A percentile compares a stretch with the other conserved stretches of the same genome.
Conservation (phyloP, 35 echinoderm and acorn worm genomes). For the Ptychodera flava region DNA sequence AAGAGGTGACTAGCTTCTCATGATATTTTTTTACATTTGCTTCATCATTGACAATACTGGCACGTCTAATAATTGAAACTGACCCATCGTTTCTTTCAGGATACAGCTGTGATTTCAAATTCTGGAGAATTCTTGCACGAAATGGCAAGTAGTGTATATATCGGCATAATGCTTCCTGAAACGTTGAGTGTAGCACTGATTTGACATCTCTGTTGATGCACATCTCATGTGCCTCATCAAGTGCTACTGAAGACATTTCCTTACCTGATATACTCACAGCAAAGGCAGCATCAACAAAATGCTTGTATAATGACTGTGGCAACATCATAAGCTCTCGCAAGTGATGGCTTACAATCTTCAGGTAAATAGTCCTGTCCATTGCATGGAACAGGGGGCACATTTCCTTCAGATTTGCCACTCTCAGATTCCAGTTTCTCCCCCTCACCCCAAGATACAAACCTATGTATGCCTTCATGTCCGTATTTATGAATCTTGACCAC, state of each 20-base stretch:
- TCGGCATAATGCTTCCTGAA: conserved; percentile 21
- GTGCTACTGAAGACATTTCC: conserved; percentile 28
- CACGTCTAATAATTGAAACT: neutral
- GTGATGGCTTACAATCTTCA: conserved; percentile 30
- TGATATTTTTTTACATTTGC: neutral
- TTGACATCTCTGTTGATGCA: conserved; percentile 57
- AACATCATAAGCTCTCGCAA: conserved; percentile 30
- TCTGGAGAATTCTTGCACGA: conserved; percentile 1
- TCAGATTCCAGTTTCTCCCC: conserved; percentile 11
- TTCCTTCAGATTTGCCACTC: conserved; percentile 18
- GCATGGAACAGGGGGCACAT: conserved; percentile 15
- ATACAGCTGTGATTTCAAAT: conserved; percentile 16
- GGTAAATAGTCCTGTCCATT: conserved; percentile 29
- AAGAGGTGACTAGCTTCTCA: neutral
- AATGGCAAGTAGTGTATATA: conserved; percentile 41
- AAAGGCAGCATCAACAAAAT: conserved; percentile 34
- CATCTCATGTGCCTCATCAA: conserved; percentile 77
- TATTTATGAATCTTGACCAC: conserved; percentile 11
- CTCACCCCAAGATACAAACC: conserved; percentile 15
- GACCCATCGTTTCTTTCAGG: neutral
- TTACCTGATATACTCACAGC: conserved; percentile 36
- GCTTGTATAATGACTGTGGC: conserved; percentile 3
- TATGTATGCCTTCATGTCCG: conserved; percentile 7
- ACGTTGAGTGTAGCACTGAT: conserved; percentile 25
- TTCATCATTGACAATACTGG: neutral